Conservation (phyloP, 2,888 invertebrate genomes). For the Minunthozetes semirufus region DNA sequence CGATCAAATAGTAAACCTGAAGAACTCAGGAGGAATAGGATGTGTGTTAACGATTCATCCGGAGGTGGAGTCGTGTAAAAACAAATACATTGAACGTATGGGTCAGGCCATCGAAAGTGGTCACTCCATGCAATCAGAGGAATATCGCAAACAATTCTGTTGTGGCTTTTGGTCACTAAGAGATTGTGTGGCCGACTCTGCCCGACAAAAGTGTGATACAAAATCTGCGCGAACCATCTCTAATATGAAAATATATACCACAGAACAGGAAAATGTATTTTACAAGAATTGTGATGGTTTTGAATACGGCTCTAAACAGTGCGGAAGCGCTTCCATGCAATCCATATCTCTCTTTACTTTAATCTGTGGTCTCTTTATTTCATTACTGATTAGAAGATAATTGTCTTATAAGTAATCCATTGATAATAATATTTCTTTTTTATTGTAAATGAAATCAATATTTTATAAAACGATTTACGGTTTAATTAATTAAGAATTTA, state of each 20-base stretch:
- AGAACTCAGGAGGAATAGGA: constrained; percentile 19
- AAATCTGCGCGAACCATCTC: neutral
- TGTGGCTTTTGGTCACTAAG: constrained; percentile 22
- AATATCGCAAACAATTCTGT: neutral
- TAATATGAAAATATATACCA: neutral
- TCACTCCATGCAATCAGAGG: neutral
- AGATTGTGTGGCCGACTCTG: constrained; percentile 7
- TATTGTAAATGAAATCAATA: neutral
- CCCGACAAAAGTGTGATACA: neutral
- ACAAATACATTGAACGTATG: neutral
- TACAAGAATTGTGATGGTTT: constrained; percentile 15
- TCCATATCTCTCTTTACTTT: neutral
- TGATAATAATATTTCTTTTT: neutral
- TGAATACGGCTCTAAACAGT: constrained; percentile 1
- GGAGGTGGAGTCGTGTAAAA: neutral
- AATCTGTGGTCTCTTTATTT: neutral
- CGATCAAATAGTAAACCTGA: neutral
- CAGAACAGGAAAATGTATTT: constrained; percentile 12
- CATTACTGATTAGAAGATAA: neutral
- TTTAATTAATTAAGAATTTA: too few relatives aligned
- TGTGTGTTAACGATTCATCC: neutral
- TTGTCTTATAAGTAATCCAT: neutral
- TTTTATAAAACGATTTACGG: neutral
- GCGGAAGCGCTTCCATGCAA: neutral
- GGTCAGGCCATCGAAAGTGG: neutral